phyloP scores from a whole-genome alignment of 2,797 vertebrate genomes.

The Ambastaia sidthimunki region DNA sequence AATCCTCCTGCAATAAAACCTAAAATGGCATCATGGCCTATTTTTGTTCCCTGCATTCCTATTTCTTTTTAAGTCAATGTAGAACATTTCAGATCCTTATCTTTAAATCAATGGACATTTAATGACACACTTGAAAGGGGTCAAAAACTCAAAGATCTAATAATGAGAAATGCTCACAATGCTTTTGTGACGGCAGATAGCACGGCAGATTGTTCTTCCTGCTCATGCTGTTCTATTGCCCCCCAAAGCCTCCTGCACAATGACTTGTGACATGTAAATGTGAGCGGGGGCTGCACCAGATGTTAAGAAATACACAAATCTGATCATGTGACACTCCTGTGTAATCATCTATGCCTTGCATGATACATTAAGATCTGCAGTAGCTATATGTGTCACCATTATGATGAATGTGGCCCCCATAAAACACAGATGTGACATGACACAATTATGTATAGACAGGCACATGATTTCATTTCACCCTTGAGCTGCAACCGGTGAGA shows the following conservation, averaged over 20 bases:
- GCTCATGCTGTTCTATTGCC: neutral
- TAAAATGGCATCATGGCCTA: neutral
- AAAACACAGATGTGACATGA: neutral
- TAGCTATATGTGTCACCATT: neutral
- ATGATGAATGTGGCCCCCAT: constrained; percentile 8
- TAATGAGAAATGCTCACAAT: neutral
- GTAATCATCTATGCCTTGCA: neutral
- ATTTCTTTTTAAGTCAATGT: neutral
- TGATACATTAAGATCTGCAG: constrained; percentile 4
- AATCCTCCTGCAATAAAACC: neutral
- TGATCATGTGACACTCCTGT: constrained; percentile 13
- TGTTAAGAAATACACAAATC: constrained; percentile 30
- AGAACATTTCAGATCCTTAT: neutral
- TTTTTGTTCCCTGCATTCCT: neutral
- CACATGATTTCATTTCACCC: neutral
- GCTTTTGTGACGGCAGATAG: neutral
- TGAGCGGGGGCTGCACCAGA: constrained; percentile 5
- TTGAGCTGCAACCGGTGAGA: neutral
- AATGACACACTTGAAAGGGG: neutral
- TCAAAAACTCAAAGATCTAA: neutral
- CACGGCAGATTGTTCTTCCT: neutral
- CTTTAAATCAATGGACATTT: constrained; percentile 4
- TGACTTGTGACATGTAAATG: constrained; percentile 14
- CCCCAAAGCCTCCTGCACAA: neutral
- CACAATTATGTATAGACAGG: neutral